Percentiles rank a stretch among this genome's conserved stretches.
These are phyloP conservation scores for Crotalus helleri DNA, from an alignment of 2,113 vertebrate genomes.

Conservation along the genomic window DNA sequence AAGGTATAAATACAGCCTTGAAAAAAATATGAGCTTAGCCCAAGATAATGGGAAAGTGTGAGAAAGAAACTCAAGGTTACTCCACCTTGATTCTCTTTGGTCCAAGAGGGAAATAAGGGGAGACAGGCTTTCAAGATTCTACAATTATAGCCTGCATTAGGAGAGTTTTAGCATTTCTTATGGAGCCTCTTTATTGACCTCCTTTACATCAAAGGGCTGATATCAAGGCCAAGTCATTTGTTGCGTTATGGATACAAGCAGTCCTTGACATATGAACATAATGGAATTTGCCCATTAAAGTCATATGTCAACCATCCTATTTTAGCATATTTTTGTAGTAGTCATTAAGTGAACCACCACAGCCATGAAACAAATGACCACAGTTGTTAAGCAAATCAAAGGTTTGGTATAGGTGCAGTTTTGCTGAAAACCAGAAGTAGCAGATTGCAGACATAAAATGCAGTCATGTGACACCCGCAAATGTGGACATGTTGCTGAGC, in stretches of 20 bases:
- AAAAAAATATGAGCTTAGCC: background rate
- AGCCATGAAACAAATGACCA: background rate
- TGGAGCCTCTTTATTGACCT: background rate
- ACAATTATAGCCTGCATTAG: background rate
- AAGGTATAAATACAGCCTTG: background rate
- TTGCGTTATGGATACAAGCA: background rate
- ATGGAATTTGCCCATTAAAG: background rate
- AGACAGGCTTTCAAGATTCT: background rate
- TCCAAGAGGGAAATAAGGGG: background rate
- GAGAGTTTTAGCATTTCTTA: background rate
- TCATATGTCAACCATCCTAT: background rate
- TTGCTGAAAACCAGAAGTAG: background rate
- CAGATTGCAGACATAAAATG: background rate
- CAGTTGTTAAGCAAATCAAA: background rate
- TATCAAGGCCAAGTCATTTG: background rate
- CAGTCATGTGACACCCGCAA: background rate
- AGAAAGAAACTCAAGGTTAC: background rate
- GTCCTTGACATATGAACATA: background rate
- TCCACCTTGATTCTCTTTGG: background rate
- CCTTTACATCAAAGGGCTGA: background rate
- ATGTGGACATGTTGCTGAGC: background rate
- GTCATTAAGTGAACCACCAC: background rate
- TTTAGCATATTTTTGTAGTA: background rate
- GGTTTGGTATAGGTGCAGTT: background rate
- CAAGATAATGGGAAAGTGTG: background rate